phyloP scores from a whole-genome alignment of 2,113 vertebrate species.

The Talpa occidentalis region DNA sequence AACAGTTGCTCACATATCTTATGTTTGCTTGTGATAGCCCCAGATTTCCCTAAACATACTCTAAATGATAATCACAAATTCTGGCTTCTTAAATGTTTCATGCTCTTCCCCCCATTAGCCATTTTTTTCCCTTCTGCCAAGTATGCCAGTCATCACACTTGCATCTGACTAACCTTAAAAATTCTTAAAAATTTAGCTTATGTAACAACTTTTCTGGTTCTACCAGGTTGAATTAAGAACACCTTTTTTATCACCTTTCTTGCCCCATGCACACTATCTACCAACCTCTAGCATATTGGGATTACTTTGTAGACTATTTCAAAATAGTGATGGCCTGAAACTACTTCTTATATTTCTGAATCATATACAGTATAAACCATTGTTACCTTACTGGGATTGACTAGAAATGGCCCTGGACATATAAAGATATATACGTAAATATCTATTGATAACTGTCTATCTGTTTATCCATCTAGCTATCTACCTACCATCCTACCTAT shows the following conservation, averaged over 20 bases:
- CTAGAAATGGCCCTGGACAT: background rate
- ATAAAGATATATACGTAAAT: no score
- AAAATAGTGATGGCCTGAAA: background rate
- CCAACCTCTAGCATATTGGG: background rate
- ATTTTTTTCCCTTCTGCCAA: background rate
- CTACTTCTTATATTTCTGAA: background rate
- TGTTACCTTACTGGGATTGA: background rate
- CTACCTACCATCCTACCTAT: no score
- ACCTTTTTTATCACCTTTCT: background rate
- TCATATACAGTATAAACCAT: no score
- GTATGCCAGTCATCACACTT: background rate
- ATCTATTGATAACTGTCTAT: no score
- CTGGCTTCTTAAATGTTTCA: background rate
- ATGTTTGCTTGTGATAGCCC: background rate
- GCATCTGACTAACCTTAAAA: background rate
- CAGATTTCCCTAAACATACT: background rate
- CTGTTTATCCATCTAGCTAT: no score
- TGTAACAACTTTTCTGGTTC: background rate
- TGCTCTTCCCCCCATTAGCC: background rate
- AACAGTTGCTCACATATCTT: background rate
- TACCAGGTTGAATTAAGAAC: background rate
- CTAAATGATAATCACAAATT: background rate
- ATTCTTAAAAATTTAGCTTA: slow-evolving; percentile 9
- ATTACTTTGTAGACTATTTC: background rate
- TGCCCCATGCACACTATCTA: background rate